A percentile compares a stretch with the other conserved stretches of the same genome.
phyloP scores from a whole-genome alignment of 2,888 invertebrate genomes.

The Metacarcinus magister region DNA sequence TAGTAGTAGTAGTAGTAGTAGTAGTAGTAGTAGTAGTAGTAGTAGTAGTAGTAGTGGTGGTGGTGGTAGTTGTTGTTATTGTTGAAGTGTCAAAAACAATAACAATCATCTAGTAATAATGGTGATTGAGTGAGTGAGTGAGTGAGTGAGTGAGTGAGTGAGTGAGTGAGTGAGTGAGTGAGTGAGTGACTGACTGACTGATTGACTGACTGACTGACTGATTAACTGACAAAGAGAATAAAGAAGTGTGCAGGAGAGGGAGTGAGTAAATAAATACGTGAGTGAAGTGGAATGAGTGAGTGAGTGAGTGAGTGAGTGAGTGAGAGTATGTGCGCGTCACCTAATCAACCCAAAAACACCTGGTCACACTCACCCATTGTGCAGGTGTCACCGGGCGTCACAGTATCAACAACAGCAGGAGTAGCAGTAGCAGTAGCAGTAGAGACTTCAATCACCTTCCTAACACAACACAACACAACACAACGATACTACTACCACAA shows the following conservation, averaged over 20 bases:
- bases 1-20: constrained; percentile 53
- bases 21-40: neutral
- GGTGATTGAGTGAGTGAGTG: neutral
- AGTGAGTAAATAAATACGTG: too few species aligned
- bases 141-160: neutral
- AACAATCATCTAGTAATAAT: neutral
- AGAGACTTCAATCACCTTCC: neutral
- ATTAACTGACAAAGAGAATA: too few species aligned
- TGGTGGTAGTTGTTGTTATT: neutral
- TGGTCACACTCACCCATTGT: neutral
- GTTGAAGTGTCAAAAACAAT: neutral
- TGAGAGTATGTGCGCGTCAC: neutral
- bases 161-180: neutral
- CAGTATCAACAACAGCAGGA: neutral
- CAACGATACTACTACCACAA: neutral
- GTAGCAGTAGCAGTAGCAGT: neutral
- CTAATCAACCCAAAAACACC: neutral
- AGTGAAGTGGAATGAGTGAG: too few species aligned
- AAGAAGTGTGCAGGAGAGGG: too few species aligned
- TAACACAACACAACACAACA: neutral
- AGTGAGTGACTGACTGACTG: too few species aligned
- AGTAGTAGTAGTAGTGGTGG: constrained; percentile 1
- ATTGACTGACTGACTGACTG: too few species aligned
- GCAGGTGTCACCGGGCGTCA: neutral
- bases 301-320: neutral